Conservation (phyloP, 2,113 vertebrate genomes). For the Pyxicephalus adspersus region DNA sequence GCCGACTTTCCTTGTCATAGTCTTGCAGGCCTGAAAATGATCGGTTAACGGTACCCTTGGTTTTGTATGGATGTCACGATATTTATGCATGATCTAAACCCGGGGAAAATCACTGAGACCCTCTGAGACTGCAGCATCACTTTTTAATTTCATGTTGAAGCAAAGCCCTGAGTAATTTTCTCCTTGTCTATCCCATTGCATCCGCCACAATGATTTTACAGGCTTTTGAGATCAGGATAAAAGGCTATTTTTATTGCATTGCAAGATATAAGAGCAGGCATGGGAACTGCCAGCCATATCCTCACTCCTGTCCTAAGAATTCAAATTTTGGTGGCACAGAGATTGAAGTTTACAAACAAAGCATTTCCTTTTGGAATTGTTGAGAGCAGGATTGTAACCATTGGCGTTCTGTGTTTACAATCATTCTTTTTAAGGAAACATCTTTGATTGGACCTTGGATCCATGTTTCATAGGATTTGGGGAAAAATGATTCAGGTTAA, state of each 20-base stretch:
- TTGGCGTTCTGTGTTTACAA: background rate
- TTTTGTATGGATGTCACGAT: conserved; percentile 33
- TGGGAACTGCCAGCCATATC: conserved; percentile 38
- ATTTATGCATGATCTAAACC: conserved; percentile 53
- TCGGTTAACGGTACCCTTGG: conserved; percentile 6
- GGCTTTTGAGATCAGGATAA: conserved; percentile 53
- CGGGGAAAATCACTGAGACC: conserved; percentile 9
- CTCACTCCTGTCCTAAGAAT: conserved; percentile 4
- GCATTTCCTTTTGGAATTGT: conserved; percentile 31
- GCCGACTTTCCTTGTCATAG: background rate
- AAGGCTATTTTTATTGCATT: conserved; percentile 52
- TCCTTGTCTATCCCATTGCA: conserved; percentile 61
- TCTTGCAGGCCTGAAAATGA: background rate
- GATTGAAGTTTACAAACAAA: conserved; percentile 7
- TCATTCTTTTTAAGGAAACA: too few relatives aligned
- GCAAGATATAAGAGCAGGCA: conserved; percentile 24
- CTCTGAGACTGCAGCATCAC: conserved; percentile 38
- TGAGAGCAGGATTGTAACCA: background rate
- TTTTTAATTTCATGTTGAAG: conserved; percentile 52
- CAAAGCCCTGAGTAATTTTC: conserved; percentile 57
- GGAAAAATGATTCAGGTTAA: too few relatives aligned
- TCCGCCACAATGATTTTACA: conserved; percentile 60
- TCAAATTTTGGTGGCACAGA: conserved; percentile 18
- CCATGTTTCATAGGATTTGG: too few relatives aligned
- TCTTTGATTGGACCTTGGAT: too few relatives aligned